A percentile compares a stretch with the other conserved stretches of the same genome.
These are phyloP conservation scores for Antitype chi DNA, from an alignment of 2,888 invertebrate species.

Conservation along the genomic window DNA sequence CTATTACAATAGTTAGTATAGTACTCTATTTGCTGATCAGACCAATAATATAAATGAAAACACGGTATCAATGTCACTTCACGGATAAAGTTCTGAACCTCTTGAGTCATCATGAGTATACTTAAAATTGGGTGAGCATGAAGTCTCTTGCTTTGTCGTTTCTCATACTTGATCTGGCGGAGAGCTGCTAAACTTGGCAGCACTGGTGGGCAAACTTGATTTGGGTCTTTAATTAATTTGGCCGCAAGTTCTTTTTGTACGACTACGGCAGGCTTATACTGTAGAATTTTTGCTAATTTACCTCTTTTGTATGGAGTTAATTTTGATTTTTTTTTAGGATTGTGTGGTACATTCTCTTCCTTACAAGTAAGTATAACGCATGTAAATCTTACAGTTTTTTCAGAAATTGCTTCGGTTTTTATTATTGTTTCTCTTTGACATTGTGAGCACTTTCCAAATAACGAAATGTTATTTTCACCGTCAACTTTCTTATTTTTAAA, in stretches of 20 bases:
- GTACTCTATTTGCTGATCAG: conserved; percentile 58
- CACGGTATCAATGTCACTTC: conserved; percentile 54
- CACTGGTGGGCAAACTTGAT: conserved; percentile 50
- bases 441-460: conserved; percentile 53
- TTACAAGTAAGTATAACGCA: conserved; percentile 51
- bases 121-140: conserved; percentile 54
- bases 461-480: conserved; percentile 47
- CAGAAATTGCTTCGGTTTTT: conserved; percentile 51
- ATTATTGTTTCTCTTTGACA: conserved; percentile 47
- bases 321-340: conserved; percentile 55
- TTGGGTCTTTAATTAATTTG: conserved; percentile 51
- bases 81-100: conserved; percentile 53
- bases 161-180: conserved; percentile 52
- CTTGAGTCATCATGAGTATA: conserved; percentile 54
- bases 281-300: conserved; percentile 52
- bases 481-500: conserved; percentile 49
- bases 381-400: conserved; percentile 50
- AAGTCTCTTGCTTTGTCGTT: conserved; percentile 53
- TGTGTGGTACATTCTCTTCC: conserved; percentile 53
- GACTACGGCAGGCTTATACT: conserved; percentile 50
- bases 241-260: conserved; percentile 53
- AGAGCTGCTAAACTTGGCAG: conserved; percentile 54
- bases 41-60: conserved; percentile 59
- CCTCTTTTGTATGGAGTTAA: conserved; percentile 54
- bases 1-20: conserved; percentile 48